phyloP scores from a whole-genome alignment of 2,797 vertebrate genomes.

The Scolopax rusticola region DNA sequence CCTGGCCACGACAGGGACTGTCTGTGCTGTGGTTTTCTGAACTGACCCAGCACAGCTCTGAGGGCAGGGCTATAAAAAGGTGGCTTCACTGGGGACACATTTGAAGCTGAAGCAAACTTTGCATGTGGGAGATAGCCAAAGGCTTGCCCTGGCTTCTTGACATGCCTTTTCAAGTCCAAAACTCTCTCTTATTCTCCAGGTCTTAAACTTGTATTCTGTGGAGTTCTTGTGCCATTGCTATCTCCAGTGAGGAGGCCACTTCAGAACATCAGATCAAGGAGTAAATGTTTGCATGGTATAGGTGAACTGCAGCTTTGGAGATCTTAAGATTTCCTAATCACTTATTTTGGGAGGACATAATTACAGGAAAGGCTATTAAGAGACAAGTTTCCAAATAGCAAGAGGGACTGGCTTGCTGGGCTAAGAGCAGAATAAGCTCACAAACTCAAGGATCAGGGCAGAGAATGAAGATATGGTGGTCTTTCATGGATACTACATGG shows the following conservation, averaged over 20 bases:
- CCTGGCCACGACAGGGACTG: neutral
- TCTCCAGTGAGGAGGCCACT: neutral
- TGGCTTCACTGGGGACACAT: neutral
- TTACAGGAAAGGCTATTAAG: neutral
- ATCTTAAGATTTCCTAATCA: neutral
- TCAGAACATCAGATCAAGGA: neutral
- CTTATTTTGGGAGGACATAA: neutral
- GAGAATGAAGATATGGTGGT: neutral
- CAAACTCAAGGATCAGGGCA: rapidly evolving
- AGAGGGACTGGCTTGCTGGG: neutral
- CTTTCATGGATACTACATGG: neutral
- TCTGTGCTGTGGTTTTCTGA: neutral
- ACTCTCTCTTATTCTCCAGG: neutral
- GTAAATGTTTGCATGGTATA: neutral
- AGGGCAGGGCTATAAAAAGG: neutral
- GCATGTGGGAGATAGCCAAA: neutral
- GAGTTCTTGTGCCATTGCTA: neutral
- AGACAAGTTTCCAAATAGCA: neutral
- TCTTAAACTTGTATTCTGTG: neutral
- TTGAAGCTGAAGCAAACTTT: neutral
- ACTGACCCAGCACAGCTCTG: neutral
- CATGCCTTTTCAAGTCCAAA: neutral
- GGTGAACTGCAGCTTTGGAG: neutral
- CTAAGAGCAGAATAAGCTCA: neutral
- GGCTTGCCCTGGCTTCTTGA: neutral